Percentiles rank a stretch among this genome's conserved stretches.
Evolutionary conservation across 2,888 invertebrate species (phyloP).

Genomic region (Tanypteryx hageni): DNA sequence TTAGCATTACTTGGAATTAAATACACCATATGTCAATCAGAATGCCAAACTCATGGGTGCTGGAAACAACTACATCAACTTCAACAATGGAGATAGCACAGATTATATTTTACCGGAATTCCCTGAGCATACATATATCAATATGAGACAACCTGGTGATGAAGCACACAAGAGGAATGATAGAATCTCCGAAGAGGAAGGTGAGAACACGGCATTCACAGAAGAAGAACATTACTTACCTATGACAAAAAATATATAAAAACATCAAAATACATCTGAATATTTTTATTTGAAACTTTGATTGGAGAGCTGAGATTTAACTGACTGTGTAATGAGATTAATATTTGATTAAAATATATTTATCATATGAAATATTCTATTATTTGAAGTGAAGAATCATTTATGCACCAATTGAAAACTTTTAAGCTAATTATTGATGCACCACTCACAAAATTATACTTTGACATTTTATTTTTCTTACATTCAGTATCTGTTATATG

Average conservation of each 20-base stretch:
- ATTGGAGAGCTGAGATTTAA: no score
- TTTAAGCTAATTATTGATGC: no score
- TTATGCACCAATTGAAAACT: no score
- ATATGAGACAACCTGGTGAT: not conserved
- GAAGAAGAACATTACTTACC: constrained; percentile 27
- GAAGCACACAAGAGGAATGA: not conserved
- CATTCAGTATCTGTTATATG: no score
- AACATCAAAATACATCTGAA: not conserved
- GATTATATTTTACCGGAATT: not conserved
- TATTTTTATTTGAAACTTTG: no score
- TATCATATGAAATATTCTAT: no score
- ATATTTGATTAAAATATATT: no score
- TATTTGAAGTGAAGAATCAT: no score
- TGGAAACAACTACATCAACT: constrained; percentile 12
- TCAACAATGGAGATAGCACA: not conserved
- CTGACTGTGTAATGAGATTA: no score
- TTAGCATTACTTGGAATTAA: constrained; percentile 39
- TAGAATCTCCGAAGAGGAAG: not conserved
- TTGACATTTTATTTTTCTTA: no score
- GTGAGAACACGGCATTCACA: constrained; percentile 3
- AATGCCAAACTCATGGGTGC: not conserved
- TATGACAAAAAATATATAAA: constrained; percentile 26
- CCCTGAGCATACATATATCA: constrained; percentile 18
- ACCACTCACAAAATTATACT: no score
- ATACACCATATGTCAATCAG: constrained; percentile 41